Evolutionary conservation across 35 echinoderm and acorn worm species (phyloP).

Genomic region (Apostichopus japonicus): DNA sequence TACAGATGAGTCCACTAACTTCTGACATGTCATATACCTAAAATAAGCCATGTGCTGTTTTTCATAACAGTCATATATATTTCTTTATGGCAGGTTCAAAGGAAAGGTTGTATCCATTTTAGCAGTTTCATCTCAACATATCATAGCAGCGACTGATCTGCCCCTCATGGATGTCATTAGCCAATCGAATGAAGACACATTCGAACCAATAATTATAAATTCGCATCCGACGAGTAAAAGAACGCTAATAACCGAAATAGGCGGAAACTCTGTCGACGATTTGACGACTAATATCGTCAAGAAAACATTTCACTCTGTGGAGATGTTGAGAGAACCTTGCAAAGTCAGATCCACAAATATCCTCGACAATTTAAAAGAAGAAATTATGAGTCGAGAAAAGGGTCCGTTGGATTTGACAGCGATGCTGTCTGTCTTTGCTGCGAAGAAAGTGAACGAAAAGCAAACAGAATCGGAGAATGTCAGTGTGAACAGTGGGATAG

Average conservation of each 20-base stretch:
- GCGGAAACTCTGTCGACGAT: neutral
- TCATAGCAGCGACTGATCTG: conserved; percentile 22
- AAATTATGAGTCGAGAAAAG: conserved; percentile 25
- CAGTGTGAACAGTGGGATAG: neutral
- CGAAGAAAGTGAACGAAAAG: neutral
- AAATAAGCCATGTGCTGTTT: no score
- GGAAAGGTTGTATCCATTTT: neutral
- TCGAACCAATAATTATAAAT: conserved; percentile 26
- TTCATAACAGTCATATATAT: neutral
- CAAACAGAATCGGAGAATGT: neutral
- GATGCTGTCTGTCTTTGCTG: conserved; percentile 24
- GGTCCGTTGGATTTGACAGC: conserved; percentile 22
- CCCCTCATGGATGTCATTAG: conserved; percentile 14
- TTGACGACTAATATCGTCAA: neutral
- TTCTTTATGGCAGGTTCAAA: neutral
- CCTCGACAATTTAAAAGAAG: conserved; percentile 31
- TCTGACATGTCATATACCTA: no score
- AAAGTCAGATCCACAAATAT: neutral
- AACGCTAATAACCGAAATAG: conserved; percentile 36
- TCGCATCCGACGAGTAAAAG: neutral
- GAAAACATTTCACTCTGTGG: neutral
- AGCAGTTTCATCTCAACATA: neutral
- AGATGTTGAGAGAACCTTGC: neutral
- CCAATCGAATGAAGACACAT: conserved; percentile 40
- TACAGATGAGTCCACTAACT: no score